Base-by-base conservation (phyloP, 2,888 invertebrate species). In the Caenorhabditis wallacei region DNA sequence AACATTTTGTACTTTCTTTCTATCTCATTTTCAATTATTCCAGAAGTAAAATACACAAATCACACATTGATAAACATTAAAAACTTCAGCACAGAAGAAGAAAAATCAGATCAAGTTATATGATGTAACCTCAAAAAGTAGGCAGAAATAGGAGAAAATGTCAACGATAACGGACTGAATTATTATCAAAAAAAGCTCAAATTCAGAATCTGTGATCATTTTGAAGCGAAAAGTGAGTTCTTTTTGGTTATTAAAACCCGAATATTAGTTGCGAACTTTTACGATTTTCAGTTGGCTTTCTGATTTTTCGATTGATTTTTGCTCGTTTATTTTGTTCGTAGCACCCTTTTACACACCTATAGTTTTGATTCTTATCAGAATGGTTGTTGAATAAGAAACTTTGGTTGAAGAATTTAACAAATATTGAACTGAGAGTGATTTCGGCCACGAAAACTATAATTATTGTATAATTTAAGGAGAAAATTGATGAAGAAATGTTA, bases 71-170 rank as follows among this genome's bases (percentile, higher is more conserved):
- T 74, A 63, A 54, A 63, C 20, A 74, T 10, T 18, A 48, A 35
- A 63, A 64, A 64, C 64, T 43, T 64, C 64, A 64, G 64, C 64
- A 64, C 64, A 48, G 51, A 24, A 22, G 40, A 24, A 61, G 30
- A 43, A 56, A 74, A 75, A 75, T 75, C 74, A 75, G 74, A 75
- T 64, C 64, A 75, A 75, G 66, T 75, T 43, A 75, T 75, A 75
- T 75, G 74, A 75, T 75, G 74, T 56, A 66, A 75, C 74, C 57
- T 24, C 53, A 22, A 53, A 63, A 72, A 59, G 16, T 11, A 24
- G 51, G 37, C 37, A 61, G 26, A 37, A 63, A 48, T 24, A 43
- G 26, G 40, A 35, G 7, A 59, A n/a, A 61, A 63, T 63, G 72
- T 43, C 53, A 54, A 63, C 43, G 66, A 70, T 70, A 70, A 70